Base-by-base conservation (phyloP, 2,113 vertebrate genomes). In the Toxotes chatareus region DNA sequence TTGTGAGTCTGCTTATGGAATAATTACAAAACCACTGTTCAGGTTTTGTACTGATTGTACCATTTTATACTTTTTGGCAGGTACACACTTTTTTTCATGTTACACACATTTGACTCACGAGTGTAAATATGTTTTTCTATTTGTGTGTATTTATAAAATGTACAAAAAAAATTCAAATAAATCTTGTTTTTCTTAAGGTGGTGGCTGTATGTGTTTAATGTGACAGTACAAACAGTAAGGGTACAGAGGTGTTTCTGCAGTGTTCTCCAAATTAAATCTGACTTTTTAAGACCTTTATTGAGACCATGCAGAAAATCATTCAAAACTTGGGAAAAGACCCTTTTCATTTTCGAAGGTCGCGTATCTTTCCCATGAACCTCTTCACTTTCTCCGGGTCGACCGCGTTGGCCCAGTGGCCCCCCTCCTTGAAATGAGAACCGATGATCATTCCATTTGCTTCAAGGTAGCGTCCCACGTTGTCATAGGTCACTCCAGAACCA, bases 351-450 rank as follows among this genome's bases (percentile, higher is more conserved):
- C 93, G 90, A 23, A 97, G 91, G 67, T 89, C 71, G 27, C 70
- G 69, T 19, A 96, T 92, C 73, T 94, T 95, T 3, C 84, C 93
- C 96, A 97, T 96, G 79, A 98, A 96, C 63, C 78, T 93, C 82
- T 90, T 93, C 17, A 97, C 95, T 60, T 76, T 57, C 68, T 96
- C 93, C 1, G 89, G 88, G 85, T 96, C 95, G 9, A 95, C 73
- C 6, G n/a, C 72, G 16, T 95, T 95, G 85, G 94, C 94, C 97
- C 97, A 97, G 78, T 95, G 89, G 36, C 97, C 96, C 11, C 70
- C 93, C 75, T 89, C 90, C 90, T 98, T 97, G 82, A 98, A 98
- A 87, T 97, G 93, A 0, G 96, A 97, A 60, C 97, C 96, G 56
- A 97, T 84, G 79, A 97, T 97, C 68, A 97, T 82, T 11, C 94